Conservation (phyloP, 2,888 invertebrate genomes). For the Rhorus exstirpatorius region DNA sequence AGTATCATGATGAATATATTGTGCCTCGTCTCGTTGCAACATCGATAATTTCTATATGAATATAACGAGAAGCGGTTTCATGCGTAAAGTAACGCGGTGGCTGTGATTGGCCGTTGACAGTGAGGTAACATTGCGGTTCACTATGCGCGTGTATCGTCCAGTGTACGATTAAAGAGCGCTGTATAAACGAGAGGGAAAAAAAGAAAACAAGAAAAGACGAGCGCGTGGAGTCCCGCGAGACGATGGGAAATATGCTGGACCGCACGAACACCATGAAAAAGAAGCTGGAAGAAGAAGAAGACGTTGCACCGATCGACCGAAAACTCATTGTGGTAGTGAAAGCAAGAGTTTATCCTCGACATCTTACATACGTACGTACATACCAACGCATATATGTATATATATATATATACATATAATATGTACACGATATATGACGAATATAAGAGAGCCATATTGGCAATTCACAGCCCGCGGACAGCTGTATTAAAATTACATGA, state of each 20-base stretch:
- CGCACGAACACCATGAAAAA: slow-evolving; percentile 15
- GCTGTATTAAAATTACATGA: background rate
- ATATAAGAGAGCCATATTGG: slow-evolving; percentile 11
- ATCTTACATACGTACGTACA: slow-evolving; percentile 8
- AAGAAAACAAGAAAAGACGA: too few species aligned
- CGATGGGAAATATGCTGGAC: slow-evolving; percentile 1
- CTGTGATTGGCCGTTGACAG: slow-evolving; percentile 63
- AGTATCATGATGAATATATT: slow-evolving; percentile 17
- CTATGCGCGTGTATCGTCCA: slow-evolving; percentile 36
- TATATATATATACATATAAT: slow-evolving; percentile 3
- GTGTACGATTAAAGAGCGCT: background rate
- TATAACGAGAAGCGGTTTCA: slow-evolving; percentile 53
- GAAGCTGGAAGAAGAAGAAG: slow-evolving; percentile 10
- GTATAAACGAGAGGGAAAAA: too few species aligned
- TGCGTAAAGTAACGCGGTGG: slow-evolving; percentile 24
- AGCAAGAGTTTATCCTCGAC: slow-evolving; percentile 48
- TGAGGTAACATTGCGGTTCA: slow-evolving; percentile 64
- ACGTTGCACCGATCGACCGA: slow-evolving; percentile 33
- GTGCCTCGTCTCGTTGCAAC: slow-evolving; percentile 29
- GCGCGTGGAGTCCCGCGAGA: slow-evolving; percentile 18
- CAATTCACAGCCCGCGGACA: background rate
- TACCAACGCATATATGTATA: too few species aligned
- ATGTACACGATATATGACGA: slow-evolving; percentile 3
- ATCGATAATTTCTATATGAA: slow-evolving; percentile 60
- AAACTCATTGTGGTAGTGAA: slow-evolving; percentile 61